phyloP scores from a whole-genome alignment of 2,797 vertebrate genomes.

The Nasua narica region DNA sequence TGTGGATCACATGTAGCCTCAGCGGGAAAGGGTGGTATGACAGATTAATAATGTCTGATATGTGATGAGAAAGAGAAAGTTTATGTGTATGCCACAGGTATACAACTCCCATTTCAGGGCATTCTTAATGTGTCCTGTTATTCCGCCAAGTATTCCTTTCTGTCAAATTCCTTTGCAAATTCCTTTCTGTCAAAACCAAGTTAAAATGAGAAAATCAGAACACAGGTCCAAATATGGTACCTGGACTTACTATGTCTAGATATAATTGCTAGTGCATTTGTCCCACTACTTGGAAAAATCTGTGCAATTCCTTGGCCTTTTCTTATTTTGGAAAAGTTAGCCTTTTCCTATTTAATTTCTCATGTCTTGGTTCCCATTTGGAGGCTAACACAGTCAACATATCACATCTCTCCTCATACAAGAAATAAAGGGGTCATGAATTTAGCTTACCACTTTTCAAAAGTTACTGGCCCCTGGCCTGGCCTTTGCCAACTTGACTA shows the following conservation, averaged over 20 bases:
- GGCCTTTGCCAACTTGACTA: not conserved
- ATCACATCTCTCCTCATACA: not conserved
- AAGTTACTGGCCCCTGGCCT: not conserved
- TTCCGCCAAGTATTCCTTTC: not conserved
- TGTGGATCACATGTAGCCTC: not conserved
- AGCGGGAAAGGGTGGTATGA: not conserved
- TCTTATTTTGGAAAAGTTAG: not conserved
- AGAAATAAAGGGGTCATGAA: not conserved
- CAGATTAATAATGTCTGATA: not conserved
- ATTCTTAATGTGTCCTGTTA: not conserved
- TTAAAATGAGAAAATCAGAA: not conserved
- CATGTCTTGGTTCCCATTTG: not conserved
- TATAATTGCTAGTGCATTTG: not conserved
- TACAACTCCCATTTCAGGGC: not conserved
- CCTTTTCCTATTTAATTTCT: not conserved
- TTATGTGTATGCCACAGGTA: not conserved
- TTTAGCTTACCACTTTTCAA: not conserved
- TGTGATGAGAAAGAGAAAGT: not conserved
- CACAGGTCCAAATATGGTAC: not conserved
- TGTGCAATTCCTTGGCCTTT: not conserved
- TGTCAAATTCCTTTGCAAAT: not conserved
- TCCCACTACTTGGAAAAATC: not conserved
- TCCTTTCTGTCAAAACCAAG: not conserved
- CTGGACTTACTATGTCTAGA: not conserved
- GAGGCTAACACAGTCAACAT: not conserved